These are phyloP conservation scores for Anguilla megastoma DNA, from an alignment of 2,797 vertebrate species.

Conservation along the genomic window DNA sequence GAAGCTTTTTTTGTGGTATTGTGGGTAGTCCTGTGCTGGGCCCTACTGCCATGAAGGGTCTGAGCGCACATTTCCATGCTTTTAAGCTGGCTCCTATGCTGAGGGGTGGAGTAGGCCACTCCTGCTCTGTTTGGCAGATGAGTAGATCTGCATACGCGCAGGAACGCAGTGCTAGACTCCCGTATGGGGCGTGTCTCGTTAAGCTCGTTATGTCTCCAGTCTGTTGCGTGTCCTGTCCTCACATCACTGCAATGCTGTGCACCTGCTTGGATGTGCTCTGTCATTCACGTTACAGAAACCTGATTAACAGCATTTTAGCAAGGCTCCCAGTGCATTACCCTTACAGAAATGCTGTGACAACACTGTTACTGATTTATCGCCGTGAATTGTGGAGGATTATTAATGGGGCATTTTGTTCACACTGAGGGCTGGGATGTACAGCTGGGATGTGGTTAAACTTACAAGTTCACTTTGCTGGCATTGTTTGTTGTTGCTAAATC, in stretches of 20 bases:
- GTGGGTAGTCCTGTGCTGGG: not conserved
- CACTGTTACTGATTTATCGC: not conserved
- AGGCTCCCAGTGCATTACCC: not conserved
- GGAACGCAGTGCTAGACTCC: not conserved
- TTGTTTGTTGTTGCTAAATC: not conserved
- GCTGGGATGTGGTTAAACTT: not conserved
- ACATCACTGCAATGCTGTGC: slow-evolving; percentile 29
- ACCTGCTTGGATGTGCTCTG: not conserved
- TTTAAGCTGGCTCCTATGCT: not conserved
- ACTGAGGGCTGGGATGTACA: not conserved
- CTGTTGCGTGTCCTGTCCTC: slow-evolving; percentile 43
- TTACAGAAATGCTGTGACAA: slow-evolving; percentile 27
- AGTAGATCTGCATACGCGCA: not conserved
- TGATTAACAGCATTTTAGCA: not conserved
- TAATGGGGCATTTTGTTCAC: not conserved
- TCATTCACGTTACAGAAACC: not conserved
- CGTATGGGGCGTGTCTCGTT: not conserved
- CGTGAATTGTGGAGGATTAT: not conserved
- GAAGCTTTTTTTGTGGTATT: not conserved
- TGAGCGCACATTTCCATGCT: not conserved
- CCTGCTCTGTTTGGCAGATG: not conserved
- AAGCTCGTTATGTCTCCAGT: slow-evolving; percentile 17
- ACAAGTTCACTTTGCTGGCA: not conserved
- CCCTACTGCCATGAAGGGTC: not conserved
- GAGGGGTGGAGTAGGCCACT: not conserved